Evolutionary conservation across 2,797 vertebrate genomes (phyloP).

Genomic region (Manis pentadactyla): DNA sequence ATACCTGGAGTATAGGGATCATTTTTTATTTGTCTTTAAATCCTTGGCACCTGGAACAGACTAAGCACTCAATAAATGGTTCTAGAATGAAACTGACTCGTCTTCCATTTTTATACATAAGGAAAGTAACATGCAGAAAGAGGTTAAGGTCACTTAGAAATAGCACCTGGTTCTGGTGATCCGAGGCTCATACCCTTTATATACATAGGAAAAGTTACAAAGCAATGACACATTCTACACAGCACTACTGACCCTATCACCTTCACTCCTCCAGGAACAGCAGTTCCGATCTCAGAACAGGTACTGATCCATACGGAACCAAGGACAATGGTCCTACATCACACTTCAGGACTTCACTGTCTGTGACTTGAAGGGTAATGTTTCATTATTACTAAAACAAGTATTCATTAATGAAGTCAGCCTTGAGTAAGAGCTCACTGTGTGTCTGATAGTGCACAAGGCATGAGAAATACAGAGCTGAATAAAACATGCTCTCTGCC

Average conservation of each 20-base stretch:
- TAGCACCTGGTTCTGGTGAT: not conserved
- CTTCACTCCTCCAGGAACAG: not conserved
- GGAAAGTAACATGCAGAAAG: not conserved
- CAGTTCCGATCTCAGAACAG: not conserved
- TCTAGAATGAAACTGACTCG: slow-evolving; percentile 35
- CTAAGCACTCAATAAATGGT: not conserved
- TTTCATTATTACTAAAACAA: slow-evolving; percentile 20
- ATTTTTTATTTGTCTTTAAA: slow-evolving; percentile 7
- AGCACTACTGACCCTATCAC: not conserved
- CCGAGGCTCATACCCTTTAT: not conserved
- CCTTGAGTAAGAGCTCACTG: not conserved
- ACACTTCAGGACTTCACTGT: not conserved
- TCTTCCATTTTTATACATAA: not conserved
- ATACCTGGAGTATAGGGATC: not conserved
- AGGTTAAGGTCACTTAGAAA: not conserved
- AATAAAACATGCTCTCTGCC: slow-evolving; percentile 9
- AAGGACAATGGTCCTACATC: slow-evolving; percentile 8
- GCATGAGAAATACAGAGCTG: slow-evolving; percentile 45
- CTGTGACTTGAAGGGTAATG: not conserved
- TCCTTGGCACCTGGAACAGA: not conserved
- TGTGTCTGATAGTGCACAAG: not conserved
- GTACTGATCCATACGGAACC: not conserved
- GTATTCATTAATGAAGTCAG: slow-evolving; percentile 36
- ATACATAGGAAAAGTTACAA: not conserved
- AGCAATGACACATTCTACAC: not conserved